Conservation (phyloP, 2,797 vertebrate genomes). For the Emys orbicularis region DNA sequence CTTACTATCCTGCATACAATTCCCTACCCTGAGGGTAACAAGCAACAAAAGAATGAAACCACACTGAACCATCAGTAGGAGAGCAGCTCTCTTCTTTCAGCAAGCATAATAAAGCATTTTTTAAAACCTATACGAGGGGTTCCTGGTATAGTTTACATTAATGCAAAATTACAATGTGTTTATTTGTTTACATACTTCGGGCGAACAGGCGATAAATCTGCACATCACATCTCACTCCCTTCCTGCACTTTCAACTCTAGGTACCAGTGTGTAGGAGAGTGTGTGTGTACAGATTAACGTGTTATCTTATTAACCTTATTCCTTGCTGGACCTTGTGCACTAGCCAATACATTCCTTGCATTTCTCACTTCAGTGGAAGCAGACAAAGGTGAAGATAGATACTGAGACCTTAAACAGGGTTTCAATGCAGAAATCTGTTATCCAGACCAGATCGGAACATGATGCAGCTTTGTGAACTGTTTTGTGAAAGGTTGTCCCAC, state of each 20-base stretch:
- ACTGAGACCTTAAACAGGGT: constrained; percentile 25
- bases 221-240: not conserved
- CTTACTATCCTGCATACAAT: not conserved
- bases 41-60: not conserved
- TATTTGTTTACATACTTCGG: not conserved
- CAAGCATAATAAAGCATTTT: not conserved
- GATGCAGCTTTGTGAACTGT: not conserved
- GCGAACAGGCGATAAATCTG: not conserved
- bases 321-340: constrained; percentile 3
- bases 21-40: not conserved
- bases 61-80: not conserved
- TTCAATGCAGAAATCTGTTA: constrained; percentile 18
- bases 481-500: constrained; percentile 27
- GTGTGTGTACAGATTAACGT: constrained; percentile 15
- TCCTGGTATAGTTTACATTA: not conserved
- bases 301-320: constrained; percentile 55
- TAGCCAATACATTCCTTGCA: constrained; percentile 73
- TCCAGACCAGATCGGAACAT: constrained; percentile 15
- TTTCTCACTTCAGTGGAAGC: constrained; percentile 65
- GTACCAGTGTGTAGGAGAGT: constrained; percentile 7
- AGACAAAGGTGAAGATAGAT: constrained; percentile 58
- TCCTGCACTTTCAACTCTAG: constrained; percentile 35
- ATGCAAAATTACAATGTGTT: not conserved
- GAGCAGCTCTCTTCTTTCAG: not conserved
- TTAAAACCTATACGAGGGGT: not conserved